Evolutionary conservation across 64 coral and sea anemone genomes (phyloP).

Genomic region (Pocillopora verrucosa): DNA sequence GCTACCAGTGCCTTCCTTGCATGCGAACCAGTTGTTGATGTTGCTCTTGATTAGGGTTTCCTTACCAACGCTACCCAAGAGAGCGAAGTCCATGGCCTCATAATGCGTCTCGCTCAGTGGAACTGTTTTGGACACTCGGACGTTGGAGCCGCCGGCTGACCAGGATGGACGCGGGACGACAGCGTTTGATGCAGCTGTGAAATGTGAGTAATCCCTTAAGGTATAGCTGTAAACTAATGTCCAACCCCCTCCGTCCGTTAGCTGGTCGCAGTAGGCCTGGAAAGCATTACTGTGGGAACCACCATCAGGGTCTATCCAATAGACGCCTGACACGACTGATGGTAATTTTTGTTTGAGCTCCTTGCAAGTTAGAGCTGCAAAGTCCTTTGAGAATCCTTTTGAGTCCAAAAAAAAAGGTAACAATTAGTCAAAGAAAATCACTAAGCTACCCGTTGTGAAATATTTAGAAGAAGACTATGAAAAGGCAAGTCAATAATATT

Average conservation of each 20-base stretch:
- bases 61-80: too few relatives aligned
- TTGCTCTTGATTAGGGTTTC: too few relatives aligned
- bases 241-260: slow-evolving; percentile 62
- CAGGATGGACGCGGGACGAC: slow-evolving; percentile 51
- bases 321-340: slow-evolving; percentile 26
- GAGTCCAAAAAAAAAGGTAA: too few relatives aligned
- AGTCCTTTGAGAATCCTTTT: too few relatives aligned
- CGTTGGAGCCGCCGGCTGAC: background rate
- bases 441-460: too few relatives aligned
- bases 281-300: background rate
- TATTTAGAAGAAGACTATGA: too few relatives aligned
- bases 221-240: slow-evolving; percentile 71
- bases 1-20: slow-evolving; percentile 2
- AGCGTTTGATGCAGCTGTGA: slow-evolving; percentile 42
- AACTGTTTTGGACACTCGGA: background rate
- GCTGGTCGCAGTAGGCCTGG: slow-evolving; percentile 69
- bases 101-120: slow-evolving; percentile 9
- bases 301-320: slow-evolving; percentile 53
- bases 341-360: slow-evolving; percentile 4
- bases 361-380: background rate
- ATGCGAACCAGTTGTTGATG: too few relatives aligned
- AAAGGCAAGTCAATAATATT: too few relatives aligned
- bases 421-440: too few relatives aligned
- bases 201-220: slow-evolving; percentile 62
- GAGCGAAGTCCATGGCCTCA: too few relatives aligned